Evolutionary conservation across 2,888 invertebrate species (phyloP), one percentile per base, ranked within the genome.

Genomic region (Melinopterus prodromus): DNA sequence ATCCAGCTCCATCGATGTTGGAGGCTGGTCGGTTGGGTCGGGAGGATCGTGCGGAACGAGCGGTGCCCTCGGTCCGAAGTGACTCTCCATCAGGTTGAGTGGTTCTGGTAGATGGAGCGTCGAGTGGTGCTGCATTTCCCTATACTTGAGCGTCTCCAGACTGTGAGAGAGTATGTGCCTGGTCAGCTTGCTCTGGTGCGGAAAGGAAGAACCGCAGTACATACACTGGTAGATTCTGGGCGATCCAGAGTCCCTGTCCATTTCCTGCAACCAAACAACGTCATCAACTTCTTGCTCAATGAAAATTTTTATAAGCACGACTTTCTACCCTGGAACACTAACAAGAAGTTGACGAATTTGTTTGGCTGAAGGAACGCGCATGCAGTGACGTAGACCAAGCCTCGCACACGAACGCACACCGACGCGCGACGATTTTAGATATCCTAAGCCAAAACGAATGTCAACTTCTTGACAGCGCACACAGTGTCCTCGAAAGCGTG

Each of bases 191-290:
- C 95, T 96, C 92, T 96, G 96, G 90, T 96, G 96, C 86, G 96
- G 95, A 90, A 96, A 97, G 89, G 94, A 92, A 88, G 94, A 94
- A 90, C 96, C 95, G 93, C 97, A 97, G 92, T 96, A 96, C 92
- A 96, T 94, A 92, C 97, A 96, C 89, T 94, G 93, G 91, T 93
- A 95, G 88, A 93, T 90, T 86, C 92, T 90, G 83, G 91, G 91
- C 82, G 92, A 92, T 89, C 91, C 89, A 79, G 82, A 82, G 81
- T 87, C 87, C 83, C 85, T 93, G 93, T 94, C 93, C 91, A 92
- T 91, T 93, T 96, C 96, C 96, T 96, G 96, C 95, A 95, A 96
- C 96, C 95, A 95, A 94, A 94, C 93, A 90, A 92, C 93, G 93
- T 93, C 95, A 95, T 96, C 96, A 96, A 96, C 96, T 96, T 96